phyloP scores from a whole-genome alignment of 2,797 vertebrate species.

The Neoniphon sammara region DNA sequence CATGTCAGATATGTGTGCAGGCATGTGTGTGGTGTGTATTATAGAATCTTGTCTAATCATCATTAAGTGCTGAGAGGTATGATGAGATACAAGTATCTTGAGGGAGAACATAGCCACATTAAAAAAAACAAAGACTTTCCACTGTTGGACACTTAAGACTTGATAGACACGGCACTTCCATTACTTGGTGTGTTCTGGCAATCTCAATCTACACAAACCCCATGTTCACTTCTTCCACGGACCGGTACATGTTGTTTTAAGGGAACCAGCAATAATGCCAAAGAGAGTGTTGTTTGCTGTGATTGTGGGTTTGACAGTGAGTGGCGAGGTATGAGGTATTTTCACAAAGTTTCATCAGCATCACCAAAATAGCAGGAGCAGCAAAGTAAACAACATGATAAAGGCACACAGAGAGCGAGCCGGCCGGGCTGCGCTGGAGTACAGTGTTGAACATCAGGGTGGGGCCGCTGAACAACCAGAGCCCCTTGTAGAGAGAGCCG shows the following conservation, averaged over 20 bases:
- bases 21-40: conserved; percentile 16
- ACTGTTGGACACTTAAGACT: conserved; percentile 4
- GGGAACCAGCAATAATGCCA: conserved; percentile 19
- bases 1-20: conserved; percentile 24
- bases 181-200: conserved; percentile 1
- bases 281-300: conserved; percentile 11
- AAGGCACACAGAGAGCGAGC: conserved; percentile 50
- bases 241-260: conserved; percentile 23
- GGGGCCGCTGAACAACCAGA: conserved; percentile 51
- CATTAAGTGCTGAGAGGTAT: conserved; percentile 34
- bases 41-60: conserved; percentile 46
- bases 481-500: conserved; percentile 46
- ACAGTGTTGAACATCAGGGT: conserved; percentile 53
- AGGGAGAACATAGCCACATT: conserved; percentile 17
- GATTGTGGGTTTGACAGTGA: conserved; percentile 46
- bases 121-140: conserved; percentile 20
- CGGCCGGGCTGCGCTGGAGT: conserved; percentile 22
- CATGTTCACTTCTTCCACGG: conserved; percentile 1
- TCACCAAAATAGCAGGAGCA: conserved; percentile 31
- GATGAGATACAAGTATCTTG: conserved; percentile 33
- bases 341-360: conserved; percentile 39
- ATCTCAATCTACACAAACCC: conserved; percentile 20
- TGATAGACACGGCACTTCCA: conserved; percentile 8
- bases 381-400: conserved; percentile 56
- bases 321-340: conserved; percentile 35